These are phyloP conservation scores for Thymelicus lineola DNA, from an alignment of 2,888 invertebrate species.

Conservation along the genomic window DNA sequence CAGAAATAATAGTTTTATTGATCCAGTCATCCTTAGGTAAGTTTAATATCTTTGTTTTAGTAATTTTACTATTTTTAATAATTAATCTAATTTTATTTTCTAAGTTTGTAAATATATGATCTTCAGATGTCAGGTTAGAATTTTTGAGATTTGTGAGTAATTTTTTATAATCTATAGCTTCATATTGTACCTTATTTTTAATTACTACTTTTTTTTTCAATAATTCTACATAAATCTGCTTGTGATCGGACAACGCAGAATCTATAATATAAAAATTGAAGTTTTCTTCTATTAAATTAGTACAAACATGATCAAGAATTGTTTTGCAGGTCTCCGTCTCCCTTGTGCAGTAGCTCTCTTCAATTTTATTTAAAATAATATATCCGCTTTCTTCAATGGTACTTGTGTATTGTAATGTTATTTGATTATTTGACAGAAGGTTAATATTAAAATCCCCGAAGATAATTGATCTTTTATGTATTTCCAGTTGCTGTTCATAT, in stretches of 20 bases:
- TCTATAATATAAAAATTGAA: slow-evolving; percentile 35
- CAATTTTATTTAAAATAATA: not conserved
- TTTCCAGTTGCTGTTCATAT: not conserved
- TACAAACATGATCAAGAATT: slow-evolving; percentile 30
- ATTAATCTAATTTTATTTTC: no score
- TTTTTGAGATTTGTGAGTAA: not conserved
- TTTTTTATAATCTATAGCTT: slow-evolving; percentile 1
- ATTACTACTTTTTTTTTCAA: not conserved
- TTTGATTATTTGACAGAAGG: not conserved
- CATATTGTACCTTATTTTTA: not conserved
- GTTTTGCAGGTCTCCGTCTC: slow-evolving; percentile 25
- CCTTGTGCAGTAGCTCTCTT: slow-evolving; percentile 18
- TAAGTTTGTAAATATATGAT: no score
- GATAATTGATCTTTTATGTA: not conserved
- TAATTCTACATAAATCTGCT: slow-evolving; percentile 19
- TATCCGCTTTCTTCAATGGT: not conserved
- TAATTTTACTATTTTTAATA: not conserved
- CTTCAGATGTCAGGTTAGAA: not conserved
- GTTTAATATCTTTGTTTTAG: not conserved
- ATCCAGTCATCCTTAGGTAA: not conserved
- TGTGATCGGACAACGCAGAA: no score
- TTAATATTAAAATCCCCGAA: no score
- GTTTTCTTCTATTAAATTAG: slow-evolving; percentile 18
- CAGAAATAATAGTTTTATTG: not conserved
- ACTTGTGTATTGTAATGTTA: not conserved